Evolutionary conservation across 2,888 invertebrate species (phyloP).

Genomic region (Bhutanitis thaidina): DNA sequence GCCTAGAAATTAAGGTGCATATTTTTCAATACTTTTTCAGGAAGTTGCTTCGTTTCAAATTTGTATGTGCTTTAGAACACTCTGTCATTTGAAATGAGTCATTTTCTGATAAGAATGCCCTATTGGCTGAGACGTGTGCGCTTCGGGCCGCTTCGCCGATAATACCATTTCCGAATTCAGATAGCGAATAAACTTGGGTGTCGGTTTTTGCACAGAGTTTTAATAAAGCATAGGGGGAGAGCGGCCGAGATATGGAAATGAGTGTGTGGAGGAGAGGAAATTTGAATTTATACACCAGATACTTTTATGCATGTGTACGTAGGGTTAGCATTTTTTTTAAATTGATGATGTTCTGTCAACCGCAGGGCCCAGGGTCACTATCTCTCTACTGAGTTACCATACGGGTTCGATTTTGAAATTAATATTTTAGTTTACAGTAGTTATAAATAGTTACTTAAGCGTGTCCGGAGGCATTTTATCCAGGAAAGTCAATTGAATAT

Average conservation of each 20-base stretch:
- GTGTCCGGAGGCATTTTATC: no score
- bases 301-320: constrained; percentile 69
- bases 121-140: constrained; percentile 79
- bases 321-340: constrained; percentile 16
- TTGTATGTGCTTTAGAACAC: constrained; percentile 68
- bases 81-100: constrained; percentile 85
- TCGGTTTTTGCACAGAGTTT: constrained; percentile 74
- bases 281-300: constrained; percentile 79
- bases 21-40: constrained; percentile 23
- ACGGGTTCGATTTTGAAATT: no score
- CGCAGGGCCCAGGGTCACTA: no score
- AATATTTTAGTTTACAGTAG: no score
- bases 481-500: no score
- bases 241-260: constrained; percentile 75
- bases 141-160: constrained; percentile 65
- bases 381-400: no score
- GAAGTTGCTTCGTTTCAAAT: constrained; percentile 51
- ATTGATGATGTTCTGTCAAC: neutral
- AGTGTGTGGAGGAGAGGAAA: constrained; percentile 76
- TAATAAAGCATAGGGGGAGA: constrained; percentile 75
- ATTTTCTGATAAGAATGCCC: constrained; percentile 85
- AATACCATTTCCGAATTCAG: constrained; percentile 76
- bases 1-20: constrained; percentile 30
- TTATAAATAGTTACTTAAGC: no score
- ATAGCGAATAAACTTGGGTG: constrained; percentile 72